phyloP scores from a whole-genome alignment of 2,113 vertebrate genomes.

The Otus sunia region DNA sequence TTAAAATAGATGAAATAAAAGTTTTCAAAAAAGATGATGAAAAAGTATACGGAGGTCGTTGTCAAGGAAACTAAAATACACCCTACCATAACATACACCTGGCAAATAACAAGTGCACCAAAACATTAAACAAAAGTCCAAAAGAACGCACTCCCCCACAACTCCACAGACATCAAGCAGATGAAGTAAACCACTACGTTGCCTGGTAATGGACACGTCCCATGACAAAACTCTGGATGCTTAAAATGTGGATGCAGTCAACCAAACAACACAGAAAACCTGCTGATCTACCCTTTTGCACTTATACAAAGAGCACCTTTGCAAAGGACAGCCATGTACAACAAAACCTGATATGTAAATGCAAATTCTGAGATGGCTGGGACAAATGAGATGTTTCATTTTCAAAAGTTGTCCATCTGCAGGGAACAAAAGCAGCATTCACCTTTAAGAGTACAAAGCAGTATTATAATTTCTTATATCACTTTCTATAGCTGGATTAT shows the following conservation, averaged over 20 bases:
- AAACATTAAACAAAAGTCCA: background rate
- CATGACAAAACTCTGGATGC: background rate
- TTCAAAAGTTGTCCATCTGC: background rate
- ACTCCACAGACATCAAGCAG: background rate
- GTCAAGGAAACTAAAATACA: background rate
- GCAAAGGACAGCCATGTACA: background rate
- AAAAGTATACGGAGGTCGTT: background rate
- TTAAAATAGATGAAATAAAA: background rate
- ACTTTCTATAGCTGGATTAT: background rate
- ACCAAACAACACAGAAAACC: background rate
- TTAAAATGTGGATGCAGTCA: background rate
- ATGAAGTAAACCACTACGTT: background rate
- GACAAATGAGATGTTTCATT: background rate
- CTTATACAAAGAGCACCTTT: background rate
- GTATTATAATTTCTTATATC: background rate
- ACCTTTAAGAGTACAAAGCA: background rate
- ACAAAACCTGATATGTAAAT: background rate
- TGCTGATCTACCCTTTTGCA: background rate
- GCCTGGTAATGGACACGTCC: background rate
- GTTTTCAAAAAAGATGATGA: background rate
- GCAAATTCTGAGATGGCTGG: background rate
- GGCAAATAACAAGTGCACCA: background rate
- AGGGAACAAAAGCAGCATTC: background rate
- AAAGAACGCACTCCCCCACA: background rate
- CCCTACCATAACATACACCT: background rate